Base-by-base conservation (phyloP, 2,113 vertebrate species). In the Proterorhinus semilunaris region DNA sequence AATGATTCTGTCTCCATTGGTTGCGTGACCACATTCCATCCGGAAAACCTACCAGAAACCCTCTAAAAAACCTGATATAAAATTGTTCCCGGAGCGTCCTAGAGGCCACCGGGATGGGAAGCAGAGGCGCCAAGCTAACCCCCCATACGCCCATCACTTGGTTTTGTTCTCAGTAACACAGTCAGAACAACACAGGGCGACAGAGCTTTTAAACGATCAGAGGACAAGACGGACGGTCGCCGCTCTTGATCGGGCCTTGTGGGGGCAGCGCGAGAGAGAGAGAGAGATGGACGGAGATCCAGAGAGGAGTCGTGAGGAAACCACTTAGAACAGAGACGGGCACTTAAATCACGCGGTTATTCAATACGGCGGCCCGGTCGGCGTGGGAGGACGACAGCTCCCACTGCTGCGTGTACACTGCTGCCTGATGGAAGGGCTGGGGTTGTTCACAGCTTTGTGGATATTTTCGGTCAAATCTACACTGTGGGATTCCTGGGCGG, bases 311-410 rank as follows among this genome's bases (percentile, higher is more conserved):
- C 70, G 75, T 75, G 73, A 86, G 77, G 76, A 83, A 88, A 86
- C 75, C 84, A 87, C 86, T 89, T 86, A 88, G 81, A 76, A 74
- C 52, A 75, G 78, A 80, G 86, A 85, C 86, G 78, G 79, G 78
- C 79, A 85, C 86, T 83, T 85, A 85, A 83, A 87, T 84, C 83
- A 83, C 77, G 42, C 77, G 69, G 76, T 78, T 81, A 83, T 81
- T 84, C 81, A 83, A 77, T 84, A 77, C 72, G 51, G 59, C 78
- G 12, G 49, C 69, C 69, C 79, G 65, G 74, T 67, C 71, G 75
- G 79, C 64, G 79, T 82, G 74, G 80, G 83, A 79, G 78, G 83
- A 68, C 78, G 79, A 47, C 46, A 47, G 4, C 46, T 47, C 46
- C 46, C 4, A 78, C 74, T 72, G 79, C 81, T 76, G 72, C 82